Evolutionary conservation across 2,113 vertebrate species (phyloP), one percentile per base, ranked within the genome.

Genomic region (Malurus cyaneus): DNA sequence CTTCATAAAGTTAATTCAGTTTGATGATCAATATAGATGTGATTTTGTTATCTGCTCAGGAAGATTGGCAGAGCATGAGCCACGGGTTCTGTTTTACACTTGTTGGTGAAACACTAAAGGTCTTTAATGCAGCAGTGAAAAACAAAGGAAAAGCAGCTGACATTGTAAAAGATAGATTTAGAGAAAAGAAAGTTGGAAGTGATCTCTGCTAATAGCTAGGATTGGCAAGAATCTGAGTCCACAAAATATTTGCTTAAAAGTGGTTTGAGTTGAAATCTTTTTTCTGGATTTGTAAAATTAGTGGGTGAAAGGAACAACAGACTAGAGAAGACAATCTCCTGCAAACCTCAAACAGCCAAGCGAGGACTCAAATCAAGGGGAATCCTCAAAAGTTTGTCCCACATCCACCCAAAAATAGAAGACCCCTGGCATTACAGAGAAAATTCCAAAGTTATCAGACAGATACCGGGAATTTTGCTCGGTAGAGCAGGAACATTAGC

Each of bases 281-380:
- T 54, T 41, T 25, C 21, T 57, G 7, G 24, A 65, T 72, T 47
- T 87, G 18, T 31, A 76, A 71, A 91, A 86, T 83, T 41, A 81
- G 39, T 28, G 13, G 21, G 18, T 26, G 34, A 81, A 81, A 81
- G 23, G 19, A 87, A 81, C 31, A 87, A 44, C 8, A 41, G 10
- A 86, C 7, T 21, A 21, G 6, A 87, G 41, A 57, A 16, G 31
- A 65, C 14, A 49, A 57, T 39, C 21, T 79, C 10, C 44, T 86
- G 41, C 5, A 25, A 78, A 73, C 24, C 9, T 83, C 36, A 74
- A 53, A 69, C 4, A 91, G 26, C 7, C 19, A 81, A 78, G 14
- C 11, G 7, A 1, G 2, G 56, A 29, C 32, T 81, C 3, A 13
- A 34, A 34, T 39, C 0, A 0, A 80, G 23, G 82, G 23, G 32